Base-by-base conservation (phyloP, 92 coral and sea anemone species). In the Palythoa caribaeorum region DNA sequence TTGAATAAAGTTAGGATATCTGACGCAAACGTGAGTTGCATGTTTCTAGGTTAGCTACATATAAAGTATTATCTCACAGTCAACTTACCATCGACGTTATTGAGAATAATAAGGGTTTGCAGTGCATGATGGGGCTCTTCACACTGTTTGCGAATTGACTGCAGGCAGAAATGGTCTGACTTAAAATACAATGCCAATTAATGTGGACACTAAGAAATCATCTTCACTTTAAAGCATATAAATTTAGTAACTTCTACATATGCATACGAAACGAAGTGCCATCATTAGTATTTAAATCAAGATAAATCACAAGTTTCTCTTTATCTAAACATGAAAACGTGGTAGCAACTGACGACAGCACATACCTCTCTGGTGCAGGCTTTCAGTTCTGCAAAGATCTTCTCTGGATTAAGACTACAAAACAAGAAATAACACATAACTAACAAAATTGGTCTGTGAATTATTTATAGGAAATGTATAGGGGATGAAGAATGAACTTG, bases 301-400 rank as follows among this genome's bases (percentile, higher is more conserved):
- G 44, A 37, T 7, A 76, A 70, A 81, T 6, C 9, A 40, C 71
- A 28, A 28, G 28, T 28, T 28, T 28, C 28, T 28, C 13, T 52
- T 5, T 1, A 52, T n/a, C 19, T 51, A 6, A 48, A 8, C 19
- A 13, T 0, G 35, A 17, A 1, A 35, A 17, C 3, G 10, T 39
- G 72, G 36, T 38, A 78, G 15, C 37, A 52, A n/a, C 0, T n/a
- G n/a, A 85, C 15, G n/a, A 13, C 14, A 74, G 14, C 36, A 21
- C 35, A 14, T 89, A 97, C 99, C 97, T 97, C 99, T 84, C 85
- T 95, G 37, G 93, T 92, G 66, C 96, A 95, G 21, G 96, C 92
- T 52, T 87, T 89, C 19, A 97, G 93, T 84, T 97, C 98, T 47
- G 92, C 97, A 78, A 95, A 97, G 57, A 97, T 94, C 89, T 97